Evolutionary conservation across 2,797 vertebrate genomes (phyloP).

Genomic region (Rallus crepitans): DNA sequence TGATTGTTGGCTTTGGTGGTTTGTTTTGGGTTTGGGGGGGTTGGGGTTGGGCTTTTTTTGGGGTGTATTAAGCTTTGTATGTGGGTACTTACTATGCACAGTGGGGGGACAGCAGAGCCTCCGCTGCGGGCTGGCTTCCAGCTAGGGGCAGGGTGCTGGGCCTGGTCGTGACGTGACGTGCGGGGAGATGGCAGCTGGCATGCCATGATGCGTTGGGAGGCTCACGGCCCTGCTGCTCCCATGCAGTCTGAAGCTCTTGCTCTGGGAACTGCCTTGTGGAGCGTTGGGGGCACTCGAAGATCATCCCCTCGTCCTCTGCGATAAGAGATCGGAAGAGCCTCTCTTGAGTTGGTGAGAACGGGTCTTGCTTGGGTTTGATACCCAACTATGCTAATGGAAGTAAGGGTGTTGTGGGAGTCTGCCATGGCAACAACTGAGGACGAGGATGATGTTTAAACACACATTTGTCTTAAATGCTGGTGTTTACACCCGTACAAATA

Average conservation of each 20-base stretch:
- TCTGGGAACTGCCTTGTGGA: neutral
- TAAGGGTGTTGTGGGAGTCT: neutral
- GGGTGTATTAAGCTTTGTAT: neutral
- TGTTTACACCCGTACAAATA: constrained; percentile 20
- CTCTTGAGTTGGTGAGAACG: neutral
- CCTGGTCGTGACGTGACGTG: neutral
- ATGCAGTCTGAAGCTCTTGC: fast-evolving
- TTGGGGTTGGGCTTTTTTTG: neutral
- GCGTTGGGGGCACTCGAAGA: neutral
- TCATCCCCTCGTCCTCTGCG: neutral
- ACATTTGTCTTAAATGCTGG: constrained; percentile 4
- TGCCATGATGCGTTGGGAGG: neutral
- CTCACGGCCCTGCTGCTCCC: fast-evolving
- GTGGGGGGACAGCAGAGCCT: neutral
- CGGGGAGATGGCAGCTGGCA: neutral
- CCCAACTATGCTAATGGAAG: neutral
- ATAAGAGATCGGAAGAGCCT: neutral
- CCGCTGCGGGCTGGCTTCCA: neutral
- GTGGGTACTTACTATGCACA: neutral
- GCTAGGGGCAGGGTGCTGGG: neutral
- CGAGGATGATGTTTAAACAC: neutral
- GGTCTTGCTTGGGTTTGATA: neutral
- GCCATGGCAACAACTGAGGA: neutral
- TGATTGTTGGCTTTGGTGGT: too few relatives aligned
- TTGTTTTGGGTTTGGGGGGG: too few relatives aligned